These are phyloP conservation scores for Phyllopteryx taeniolatus DNA, from an alignment of 2,113 vertebrate genomes.

Conservation along the genomic window DNA sequence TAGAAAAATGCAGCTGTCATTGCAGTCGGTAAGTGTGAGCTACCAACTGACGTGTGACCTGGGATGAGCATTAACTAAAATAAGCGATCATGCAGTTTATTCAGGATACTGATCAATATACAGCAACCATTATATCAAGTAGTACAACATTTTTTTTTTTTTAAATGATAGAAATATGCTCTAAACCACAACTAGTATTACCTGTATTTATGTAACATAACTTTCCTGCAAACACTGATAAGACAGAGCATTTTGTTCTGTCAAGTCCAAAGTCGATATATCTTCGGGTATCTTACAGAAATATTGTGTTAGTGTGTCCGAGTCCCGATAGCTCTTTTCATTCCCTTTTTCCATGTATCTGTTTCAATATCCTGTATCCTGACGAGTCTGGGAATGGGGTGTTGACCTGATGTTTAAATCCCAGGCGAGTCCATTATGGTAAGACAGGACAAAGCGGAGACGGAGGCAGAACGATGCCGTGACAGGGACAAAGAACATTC, in stretches of 20 bases:
- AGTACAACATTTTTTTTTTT: neutral
- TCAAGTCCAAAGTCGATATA: constrained; percentile 50
- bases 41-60: neutral
- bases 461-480: constrained; percentile 55
- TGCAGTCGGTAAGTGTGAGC: neutral
- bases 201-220: neutral
- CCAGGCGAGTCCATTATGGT: constrained; percentile 59
- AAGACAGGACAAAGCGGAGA: constrained; percentile 58
- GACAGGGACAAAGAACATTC: constrained; percentile 59
- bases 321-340: constrained; percentile 36
- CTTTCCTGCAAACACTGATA: constrained; percentile 34
- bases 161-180: neutral
- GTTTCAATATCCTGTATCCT: constrained; percentile 70
- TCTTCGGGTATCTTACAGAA: constrained; percentile 24
- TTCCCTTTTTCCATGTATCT: constrained; percentile 62
- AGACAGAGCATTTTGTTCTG: constrained; percentile 34
- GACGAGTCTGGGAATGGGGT: constrained; percentile 51
- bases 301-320: constrained; percentile 28
- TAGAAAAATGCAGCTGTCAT: constrained; percentile 10
- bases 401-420: constrained; percentile 69
- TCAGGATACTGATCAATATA: neutral
- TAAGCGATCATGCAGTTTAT: too few relatives aligned
- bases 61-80: neutral
- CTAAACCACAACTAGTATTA: neutral
- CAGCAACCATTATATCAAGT: neutral